A percentile compares a stretch with the other conserved stretches of the same genome.
phyloP scores from a whole-genome alignment of 2,113 vertebrate species.

The Hemibagrus wyckioides region DNA sequence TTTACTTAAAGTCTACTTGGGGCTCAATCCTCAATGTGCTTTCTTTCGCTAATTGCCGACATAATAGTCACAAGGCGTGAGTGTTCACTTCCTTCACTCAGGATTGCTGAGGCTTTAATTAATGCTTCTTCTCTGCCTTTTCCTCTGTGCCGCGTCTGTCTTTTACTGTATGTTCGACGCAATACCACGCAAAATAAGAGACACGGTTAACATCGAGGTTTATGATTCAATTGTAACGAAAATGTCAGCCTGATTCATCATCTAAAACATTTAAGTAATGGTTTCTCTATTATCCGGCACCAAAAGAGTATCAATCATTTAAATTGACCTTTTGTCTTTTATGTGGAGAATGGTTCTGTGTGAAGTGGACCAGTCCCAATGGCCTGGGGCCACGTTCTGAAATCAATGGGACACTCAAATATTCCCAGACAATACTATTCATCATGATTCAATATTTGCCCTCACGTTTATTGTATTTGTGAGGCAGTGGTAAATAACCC shows the following conservation, averaged over 20 bases:
- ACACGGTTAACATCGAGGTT: constrained; percentile 57
- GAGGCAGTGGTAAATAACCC: constrained; percentile 55
- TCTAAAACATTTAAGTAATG: constrained; percentile 66
- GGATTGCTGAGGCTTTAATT: neutral
- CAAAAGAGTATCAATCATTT: constrained; percentile 71
- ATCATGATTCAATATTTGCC: constrained; percentile 58
- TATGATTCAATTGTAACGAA: constrained; percentile 58
- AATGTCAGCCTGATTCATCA: constrained; percentile 68
- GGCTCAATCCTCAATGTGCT: constrained; percentile 33
- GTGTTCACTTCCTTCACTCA: neutral
- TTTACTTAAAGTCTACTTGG: constrained; percentile 21
- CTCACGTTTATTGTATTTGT: constrained; percentile 64
- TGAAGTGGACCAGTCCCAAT: constrained; percentile 60
- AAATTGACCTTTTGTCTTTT: constrained; percentile 66
- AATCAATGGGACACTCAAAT: constrained; percentile 69
- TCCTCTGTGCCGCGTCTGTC: constrained; percentile 20
- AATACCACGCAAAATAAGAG: constrained; percentile 60
- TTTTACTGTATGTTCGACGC: constrained; percentile 61
- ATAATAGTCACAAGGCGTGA: neutral
- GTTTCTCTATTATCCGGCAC: constrained; percentile 63
- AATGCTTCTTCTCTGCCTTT: neutral
- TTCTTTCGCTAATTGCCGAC: neutral
- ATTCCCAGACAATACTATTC: constrained; percentile 62
- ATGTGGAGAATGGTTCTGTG: constrained; percentile 60
- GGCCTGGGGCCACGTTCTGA: constrained; percentile 56